Evolutionary conservation across 2,113 vertebrate genomes (phyloP), one percentile per base, ranked within the genome.

Genomic region (Upupa epops): DNA sequence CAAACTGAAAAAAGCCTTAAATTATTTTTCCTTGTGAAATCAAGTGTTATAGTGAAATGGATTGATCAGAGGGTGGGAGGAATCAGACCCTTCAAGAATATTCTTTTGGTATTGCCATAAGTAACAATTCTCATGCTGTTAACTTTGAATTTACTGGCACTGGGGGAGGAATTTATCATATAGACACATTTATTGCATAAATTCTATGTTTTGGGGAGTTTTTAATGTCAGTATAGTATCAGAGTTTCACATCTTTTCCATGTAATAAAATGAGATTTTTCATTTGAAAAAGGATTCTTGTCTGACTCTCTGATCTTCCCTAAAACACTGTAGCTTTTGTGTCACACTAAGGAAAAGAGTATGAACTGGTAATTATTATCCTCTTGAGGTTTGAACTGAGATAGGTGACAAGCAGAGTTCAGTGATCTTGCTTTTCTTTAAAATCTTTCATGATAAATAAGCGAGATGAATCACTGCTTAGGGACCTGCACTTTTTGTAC

Each of bases 331-430:
- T 6, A 32, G 2, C 10, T 70, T 83, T 83, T 6, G 6, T 45
- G 17, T 52, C 21, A 22, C 6, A 5, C 48, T n/a, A 78, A 86
- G 48, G 11, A 77, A 56, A 34, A 31, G 92, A 74, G 55, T 28
- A 66, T 14, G 29, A 66, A 28, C 8, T 6, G 3, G 1, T 55
- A 80, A 54, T 70, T 58, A 22, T 32, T 19, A 26, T 29, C 19
- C 20, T 76, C 14, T 54, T 76, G 32, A 61, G 14, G 54, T 29
- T 3, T 80, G 32, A 90, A 73, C 32, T 31, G 24, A 58, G 20
- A 20, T 45, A n/a, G 17, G 26, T 28, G 11, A n/a, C n/a, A 40
- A 4, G 2, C 4, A 77, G 29, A 48, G 14, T 40, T 80, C 0
- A 0, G 15, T 70, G 72, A 61, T 65, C 14, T 75, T 82, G 85